Conservation (phyloP, 2,113 vertebrate species). For the Oxyura jamaicensis region DNA sequence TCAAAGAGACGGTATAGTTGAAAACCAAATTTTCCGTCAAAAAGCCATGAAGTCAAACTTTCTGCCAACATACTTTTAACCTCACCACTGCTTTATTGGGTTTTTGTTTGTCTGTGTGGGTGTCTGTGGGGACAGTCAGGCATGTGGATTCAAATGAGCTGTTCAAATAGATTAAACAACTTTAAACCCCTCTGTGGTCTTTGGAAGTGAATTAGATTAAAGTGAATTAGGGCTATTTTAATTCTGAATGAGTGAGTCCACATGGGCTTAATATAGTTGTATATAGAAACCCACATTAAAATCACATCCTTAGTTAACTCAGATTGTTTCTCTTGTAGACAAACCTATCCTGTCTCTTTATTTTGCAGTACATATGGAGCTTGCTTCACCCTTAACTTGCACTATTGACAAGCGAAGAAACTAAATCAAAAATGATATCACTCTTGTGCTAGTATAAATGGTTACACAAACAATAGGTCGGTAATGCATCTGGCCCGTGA, state of each 20-base stretch:
- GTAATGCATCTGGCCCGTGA: background rate
- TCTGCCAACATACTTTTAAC: slow-evolving; percentile 18
- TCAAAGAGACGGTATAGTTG: background rate
- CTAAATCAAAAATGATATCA: background rate
- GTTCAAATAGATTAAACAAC: slow-evolving; percentile 65
- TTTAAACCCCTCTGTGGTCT: slow-evolving; percentile 65
- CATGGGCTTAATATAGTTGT: slow-evolving; percentile 63
- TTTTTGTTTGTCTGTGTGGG: slow-evolving; percentile 47
- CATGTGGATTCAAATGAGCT: slow-evolving; percentile 61
- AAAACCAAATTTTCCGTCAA: slow-evolving; percentile 3
- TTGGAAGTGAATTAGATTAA: slow-evolving; percentile 70
- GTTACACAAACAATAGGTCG: background rate
- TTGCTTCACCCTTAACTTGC: background rate
- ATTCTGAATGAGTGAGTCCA: slow-evolving; percentile 66
- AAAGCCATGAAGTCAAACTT: slow-evolving; percentile 5
- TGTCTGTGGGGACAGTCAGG: slow-evolving; percentile 49
- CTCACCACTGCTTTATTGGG: background rate
- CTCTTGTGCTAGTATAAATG: background rate
- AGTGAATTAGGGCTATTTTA: slow-evolving; percentile 66
- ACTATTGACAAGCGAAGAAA: background rate
- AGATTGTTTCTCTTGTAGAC: background rate
- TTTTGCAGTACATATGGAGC: background rate
- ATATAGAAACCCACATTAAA: slow-evolving; percentile 46
- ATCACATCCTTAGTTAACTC: slow-evolving; percentile 60
- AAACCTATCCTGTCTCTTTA: background rate